Base-by-base conservation (phyloP, 2,888 invertebrate species). In the Nephrocerus scutellatus region DNA sequence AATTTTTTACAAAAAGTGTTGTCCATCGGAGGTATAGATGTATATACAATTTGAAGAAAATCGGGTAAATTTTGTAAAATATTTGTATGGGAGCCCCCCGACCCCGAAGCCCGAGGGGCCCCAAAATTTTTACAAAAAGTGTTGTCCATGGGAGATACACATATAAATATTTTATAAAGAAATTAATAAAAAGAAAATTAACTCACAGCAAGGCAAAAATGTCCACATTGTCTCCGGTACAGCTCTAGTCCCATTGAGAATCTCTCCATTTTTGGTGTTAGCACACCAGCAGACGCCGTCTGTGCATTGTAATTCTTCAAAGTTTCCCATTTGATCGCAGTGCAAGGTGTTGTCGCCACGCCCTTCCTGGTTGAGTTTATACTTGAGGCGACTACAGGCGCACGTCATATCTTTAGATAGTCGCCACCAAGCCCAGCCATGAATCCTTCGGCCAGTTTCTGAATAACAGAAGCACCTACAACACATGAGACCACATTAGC, bases 201-300 rank as follows among this genome's bases (percentile, higher is more conserved):
- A 72, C 77, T 68, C 70, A 82, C 82, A 80, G 54, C 83, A 83
- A 4, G 80, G 77, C 32, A 83, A 65, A 45, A 63, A 64, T 33
- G 53, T 65, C 73, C 79, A 76, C 55, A 80, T 71, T 5, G 59
- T 63, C 52, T 77, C 72, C 1, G 74, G 75, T 6, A 81, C 72
- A 1, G 77, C 73, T 26, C 70, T 61, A 9, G 73, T 69, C 24
- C 57, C 64, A 21, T 59, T 54, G 2, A 63, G 64, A 3, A 79
- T 72, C 49, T 75, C 71, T 13, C 82, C 82, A 34, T 77, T 80
- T 55, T 57, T 68, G 1, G 72, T 66, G 22, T 79, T 72, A 2
- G 73, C 79, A 60, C 82, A 83, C 81, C 81, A 82, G 56, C 83
- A 83, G 46, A 79, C 56, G 3, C 75, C 79, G 38, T 72, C 69